Evolutionary conservation across 2,113 vertebrate species (phyloP).

Genomic region (Caloenas nicobarica): DNA sequence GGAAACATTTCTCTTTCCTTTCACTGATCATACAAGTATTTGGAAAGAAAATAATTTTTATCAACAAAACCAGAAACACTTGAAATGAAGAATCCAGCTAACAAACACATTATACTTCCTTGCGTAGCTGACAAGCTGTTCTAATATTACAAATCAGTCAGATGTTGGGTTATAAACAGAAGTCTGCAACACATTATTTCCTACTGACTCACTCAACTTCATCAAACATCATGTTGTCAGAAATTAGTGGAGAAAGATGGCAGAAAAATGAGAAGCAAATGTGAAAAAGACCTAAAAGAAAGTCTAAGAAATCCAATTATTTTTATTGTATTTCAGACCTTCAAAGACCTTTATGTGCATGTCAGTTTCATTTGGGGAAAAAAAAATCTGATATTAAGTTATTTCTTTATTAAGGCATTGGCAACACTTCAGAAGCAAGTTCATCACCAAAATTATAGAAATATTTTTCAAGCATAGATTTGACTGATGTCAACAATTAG

Average conservation of each 20-base stretch:
- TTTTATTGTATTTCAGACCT: neutral
- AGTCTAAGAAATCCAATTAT: neutral
- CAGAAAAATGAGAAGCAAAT: neutral
- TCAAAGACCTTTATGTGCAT: neutral
- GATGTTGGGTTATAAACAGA: conserved; percentile 40
- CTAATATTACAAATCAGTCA: conserved; percentile 14
- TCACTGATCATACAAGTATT: neutral
- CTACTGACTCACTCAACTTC: conserved; percentile 2
- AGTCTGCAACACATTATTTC: neutral
- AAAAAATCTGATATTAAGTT: neutral
- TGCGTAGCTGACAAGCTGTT: neutral
- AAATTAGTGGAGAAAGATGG: neutral
- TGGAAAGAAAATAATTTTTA: neutral
- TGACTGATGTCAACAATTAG: neutral
- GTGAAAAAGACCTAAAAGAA: neutral
- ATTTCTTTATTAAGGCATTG: neutral
- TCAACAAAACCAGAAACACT: neutral
- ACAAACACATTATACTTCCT: neutral
- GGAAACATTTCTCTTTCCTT: neutral
- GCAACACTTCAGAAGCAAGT: neutral
- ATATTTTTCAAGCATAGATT: neutral
- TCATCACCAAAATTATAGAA: neutral
- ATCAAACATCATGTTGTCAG: neutral
- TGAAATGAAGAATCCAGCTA: neutral
- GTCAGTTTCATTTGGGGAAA: neutral